Percentiles rank a stretch among this genome's conserved stretches.
These are phyloP conservation scores for Leptinotarsa juncta DNA, from an alignment of 2,888 invertebrate species.

Conservation along the genomic window DNA sequence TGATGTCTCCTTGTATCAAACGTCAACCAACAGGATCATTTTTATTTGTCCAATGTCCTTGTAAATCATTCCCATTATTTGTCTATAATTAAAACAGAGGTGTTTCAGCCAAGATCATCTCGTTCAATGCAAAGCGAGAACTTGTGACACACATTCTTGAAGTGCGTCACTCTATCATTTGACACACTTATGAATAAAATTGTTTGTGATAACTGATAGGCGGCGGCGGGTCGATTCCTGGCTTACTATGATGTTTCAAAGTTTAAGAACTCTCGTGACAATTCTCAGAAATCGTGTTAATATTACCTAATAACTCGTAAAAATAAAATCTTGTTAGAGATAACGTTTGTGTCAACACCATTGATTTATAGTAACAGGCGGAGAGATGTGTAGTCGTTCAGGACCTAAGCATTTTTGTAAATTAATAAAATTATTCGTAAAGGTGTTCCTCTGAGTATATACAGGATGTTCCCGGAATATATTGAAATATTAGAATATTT, in stretches of 20 bases:
- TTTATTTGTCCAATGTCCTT: slow-evolving; percentile 3
- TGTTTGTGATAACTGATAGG: slow-evolving; percentile 10
- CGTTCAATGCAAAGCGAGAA: background rate
- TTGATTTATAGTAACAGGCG: slow-evolving; percentile 4
- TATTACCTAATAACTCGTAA: background rate
- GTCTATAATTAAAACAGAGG: slow-evolving; percentile 10
- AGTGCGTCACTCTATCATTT: background rate
- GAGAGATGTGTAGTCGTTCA: background rate
- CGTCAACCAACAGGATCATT: background rate
- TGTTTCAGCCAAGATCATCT: slow-evolving; percentile 13
- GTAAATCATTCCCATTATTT: slow-evolving; percentile 6
- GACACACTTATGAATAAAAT: slow-evolving; percentile 6
- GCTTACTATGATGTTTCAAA: slow-evolving; percentile 4
- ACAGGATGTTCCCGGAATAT: too few species aligned
- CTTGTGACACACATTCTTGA: slow-evolving; percentile 8
- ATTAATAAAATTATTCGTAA: background rate
- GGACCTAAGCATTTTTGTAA: background rate
- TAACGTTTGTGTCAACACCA: slow-evolving; percentile 9
- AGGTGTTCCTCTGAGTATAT: too few species aligned
- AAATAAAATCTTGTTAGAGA: slow-evolving; percentile 12
- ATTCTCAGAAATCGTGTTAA: background rate
- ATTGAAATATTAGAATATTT: too few species aligned
- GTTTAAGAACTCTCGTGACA: slow-evolving; percentile 11
- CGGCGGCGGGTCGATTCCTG: background rate
- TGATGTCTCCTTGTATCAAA: too few species aligned